Conservation (phyloP, 2,888 invertebrate genomes). For the Mesochorus sp. region DNA sequence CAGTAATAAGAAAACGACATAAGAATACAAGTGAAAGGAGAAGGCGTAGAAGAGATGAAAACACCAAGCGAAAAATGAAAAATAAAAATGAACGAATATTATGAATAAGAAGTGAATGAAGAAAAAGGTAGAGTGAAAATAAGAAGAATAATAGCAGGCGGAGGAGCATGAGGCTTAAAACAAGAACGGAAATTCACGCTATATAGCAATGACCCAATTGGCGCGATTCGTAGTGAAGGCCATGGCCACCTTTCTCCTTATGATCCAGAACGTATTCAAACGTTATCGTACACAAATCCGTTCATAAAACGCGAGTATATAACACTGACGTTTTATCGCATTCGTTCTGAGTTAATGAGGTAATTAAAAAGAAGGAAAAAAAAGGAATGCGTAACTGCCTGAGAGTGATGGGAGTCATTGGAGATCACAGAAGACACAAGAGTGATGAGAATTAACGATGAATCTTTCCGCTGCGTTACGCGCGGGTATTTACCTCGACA, state of each 20-base stretch:
- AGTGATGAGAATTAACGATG: neutral
- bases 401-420: neutral
- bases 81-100: slow-evolving; percentile 38
- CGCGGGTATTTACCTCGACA: slow-evolving; percentile 90
- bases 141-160: slow-evolving; percentile 52
- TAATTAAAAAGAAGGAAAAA: neutral
- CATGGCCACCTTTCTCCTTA: slow-evolving; percentile 78
- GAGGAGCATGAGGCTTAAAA: slow-evolving; percentile 49
- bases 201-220: slow-evolving; percentile 76
- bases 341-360: slow-evolving; percentile 7
- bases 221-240: slow-evolving; percentile 71
- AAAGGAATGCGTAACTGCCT: neutral
- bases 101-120: slow-evolving; percentile 51
- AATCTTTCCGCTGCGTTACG: neutral
- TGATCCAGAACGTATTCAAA: slow-evolving; percentile 68
- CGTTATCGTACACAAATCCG: slow-evolving; percentile 20
- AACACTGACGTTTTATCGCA: slow-evolving; percentile 4
- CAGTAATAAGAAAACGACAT: slow-evolving; percentile 27
- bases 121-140: slow-evolving; percentile 45
- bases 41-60: slow-evolving; percentile 12
- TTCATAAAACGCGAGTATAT: too few species aligned
- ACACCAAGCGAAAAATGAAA: neutral
- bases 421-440: neutral
- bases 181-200: slow-evolving; percentile 66
- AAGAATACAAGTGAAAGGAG: slow-evolving; percentile 20